Evolutionary conservation across 1,140 invertebrate genomes (phyloP), one percentile per base, ranked within the genome.

Genomic region (Acromyrmex heyeri): DNA sequence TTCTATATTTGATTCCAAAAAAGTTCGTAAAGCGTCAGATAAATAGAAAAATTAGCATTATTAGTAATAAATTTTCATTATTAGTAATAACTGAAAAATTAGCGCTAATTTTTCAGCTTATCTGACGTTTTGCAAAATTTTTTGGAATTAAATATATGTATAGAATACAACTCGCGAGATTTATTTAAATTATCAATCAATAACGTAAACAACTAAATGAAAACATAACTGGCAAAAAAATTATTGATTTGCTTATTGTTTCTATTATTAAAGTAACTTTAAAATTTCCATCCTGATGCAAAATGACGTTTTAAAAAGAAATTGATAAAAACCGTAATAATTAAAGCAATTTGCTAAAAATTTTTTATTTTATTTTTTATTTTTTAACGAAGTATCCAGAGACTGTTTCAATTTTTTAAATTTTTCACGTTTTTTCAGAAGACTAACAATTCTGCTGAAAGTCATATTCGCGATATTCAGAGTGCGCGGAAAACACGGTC

Each of bases 401-500:
- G 6, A 72, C 4, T 69, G 24, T 69, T 55, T 3, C 1, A 59
- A 57, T 81, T 57, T 70, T 64, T 21, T 21, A 8, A 30, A 50
- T 48, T 78, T 57, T 57, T 6, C 27, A 6, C 0, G 1, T 75
- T 65, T 48, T n/a, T 30, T 21, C 30, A 44, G 21, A 57, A 72
- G 48, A 57, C 77, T 24, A 34, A 81, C 65, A 81, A 44, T 2
- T 44, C 16, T 30, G 16, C 8, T 14, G 16, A 44, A 81, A 70
- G 2, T 38, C 48, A 53, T 78, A 50, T 16, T 70, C 21, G 64
- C 6, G 50, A 81, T 70, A 78, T 77, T 38, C 30, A 55, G 16
- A 57, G 34, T 53, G 65, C 65, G 48, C 4, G 16, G 2, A 44
- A 57, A 81, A 81, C 12, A 70, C 16, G 21, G 34, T 57, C 30